These are phyloP conservation scores for Phacellophora camtschatica DNA, from an alignment of 30 jellyfish, hydroid and myxozoan species.

Conservation along the genomic window DNA sequence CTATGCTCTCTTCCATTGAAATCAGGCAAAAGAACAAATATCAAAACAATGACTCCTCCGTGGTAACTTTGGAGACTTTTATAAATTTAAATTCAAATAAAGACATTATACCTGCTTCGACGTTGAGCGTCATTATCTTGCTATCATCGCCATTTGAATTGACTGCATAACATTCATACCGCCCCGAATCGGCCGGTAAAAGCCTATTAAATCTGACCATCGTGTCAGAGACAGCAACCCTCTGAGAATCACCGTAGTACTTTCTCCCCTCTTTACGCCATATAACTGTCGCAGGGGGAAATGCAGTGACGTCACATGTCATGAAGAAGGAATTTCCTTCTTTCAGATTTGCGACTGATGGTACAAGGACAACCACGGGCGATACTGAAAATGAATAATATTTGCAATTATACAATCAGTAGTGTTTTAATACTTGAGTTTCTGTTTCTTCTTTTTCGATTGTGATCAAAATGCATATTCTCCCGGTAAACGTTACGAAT, in stretches of 20 bases:
- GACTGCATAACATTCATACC: slow-evolving; percentile 60
- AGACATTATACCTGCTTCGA: slow-evolving; percentile 33
- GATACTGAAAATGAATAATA: slow-evolving; percentile 28
- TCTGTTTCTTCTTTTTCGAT: too few relatives aligned
- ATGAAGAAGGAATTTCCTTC: slow-evolving; percentile 62
- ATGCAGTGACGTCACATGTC: slow-evolving; percentile 54
- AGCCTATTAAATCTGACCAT: slow-evolving; percentile 22
- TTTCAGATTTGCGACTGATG: slow-evolving; percentile 14
- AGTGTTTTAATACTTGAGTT: too few relatives aligned
- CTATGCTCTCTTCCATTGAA: too few relatives aligned
- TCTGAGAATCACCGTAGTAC: slow-evolving; percentile 36
- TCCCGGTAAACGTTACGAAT: too few relatives aligned
- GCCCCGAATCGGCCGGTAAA: slow-evolving; percentile 58
- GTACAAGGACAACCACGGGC: slow-evolving; percentile 43
- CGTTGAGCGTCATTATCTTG: slow-evolving; percentile 13
- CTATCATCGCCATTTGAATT: slow-evolving; percentile 35
- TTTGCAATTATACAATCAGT: background rate
- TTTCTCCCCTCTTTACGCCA: slow-evolving; percentile 56
- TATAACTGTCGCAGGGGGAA: slow-evolving; percentile 32
- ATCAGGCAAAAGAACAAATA: background rate
- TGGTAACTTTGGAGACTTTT: background rate
- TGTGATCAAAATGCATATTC: too few relatives aligned
- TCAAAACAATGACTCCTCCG: too few relatives aligned
- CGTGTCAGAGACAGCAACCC: slow-evolving; percentile 38
- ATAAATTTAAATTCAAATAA: background rate